These are phyloP conservation scores for Borostomias antarcticus DNA, from an alignment of 2,797 vertebrate genomes.

Conservation along the genomic window DNA sequence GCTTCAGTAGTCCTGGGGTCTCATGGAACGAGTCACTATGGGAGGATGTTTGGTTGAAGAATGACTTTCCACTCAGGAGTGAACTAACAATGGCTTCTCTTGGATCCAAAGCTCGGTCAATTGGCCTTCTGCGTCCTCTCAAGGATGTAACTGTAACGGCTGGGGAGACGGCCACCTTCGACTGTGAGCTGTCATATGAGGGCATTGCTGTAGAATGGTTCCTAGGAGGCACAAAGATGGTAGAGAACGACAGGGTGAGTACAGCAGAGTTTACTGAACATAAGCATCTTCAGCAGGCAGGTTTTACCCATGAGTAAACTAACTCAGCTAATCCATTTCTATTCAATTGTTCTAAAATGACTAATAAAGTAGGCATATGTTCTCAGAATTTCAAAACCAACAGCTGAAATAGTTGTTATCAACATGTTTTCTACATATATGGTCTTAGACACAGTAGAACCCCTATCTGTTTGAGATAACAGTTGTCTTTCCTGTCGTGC, in stretches of 20 bases:
- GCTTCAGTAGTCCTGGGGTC: conserved; percentile 54
- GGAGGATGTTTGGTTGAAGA: conserved; percentile 21
- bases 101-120: conserved; percentile 86
- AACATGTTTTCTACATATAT: conserved; percentile 68
- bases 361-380: neutral
- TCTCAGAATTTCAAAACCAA: neutral
- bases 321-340: too few relatives aligned
- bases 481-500: conserved; percentile 65
- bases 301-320: neutral
- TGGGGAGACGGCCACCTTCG: conserved; percentile 94
- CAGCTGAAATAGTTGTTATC: conserved; percentile 6
- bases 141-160: conserved; percentile 94
- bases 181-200: conserved; percentile 96
- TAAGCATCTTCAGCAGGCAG: neutral
- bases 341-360: too few relatives aligned
- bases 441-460: conserved; percentile 63
- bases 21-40: conserved; percentile 37
- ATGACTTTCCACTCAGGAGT: conserved; percentile 52
- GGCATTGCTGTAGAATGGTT: conserved; percentile 94
- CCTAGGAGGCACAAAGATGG: conserved; percentile 86
- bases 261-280: neutral
- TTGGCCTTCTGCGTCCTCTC: conserved; percentile 85
- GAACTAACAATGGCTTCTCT: conserved; percentile 71
- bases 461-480: conserved; percentile 67
- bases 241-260: conserved; percentile 90